Evolutionary conservation across 2,797 vertebrate genomes (phyloP).

Genomic region (Megaceryle alcyon): DNA sequence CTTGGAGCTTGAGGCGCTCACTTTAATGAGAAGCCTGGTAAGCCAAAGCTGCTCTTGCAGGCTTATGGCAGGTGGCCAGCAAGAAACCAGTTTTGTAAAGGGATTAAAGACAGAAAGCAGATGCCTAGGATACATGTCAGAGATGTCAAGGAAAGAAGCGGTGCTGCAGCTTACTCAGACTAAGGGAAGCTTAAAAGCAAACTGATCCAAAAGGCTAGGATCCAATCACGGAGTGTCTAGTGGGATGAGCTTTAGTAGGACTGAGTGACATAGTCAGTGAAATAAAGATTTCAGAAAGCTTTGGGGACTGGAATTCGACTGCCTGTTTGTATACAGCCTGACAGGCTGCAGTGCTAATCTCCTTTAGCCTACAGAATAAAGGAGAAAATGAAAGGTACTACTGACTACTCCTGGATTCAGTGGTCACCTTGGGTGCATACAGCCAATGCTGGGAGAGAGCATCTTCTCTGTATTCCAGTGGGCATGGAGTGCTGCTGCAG

Average conservation of each 20-base stretch:
- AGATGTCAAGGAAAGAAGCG: slow-evolving; percentile 23
- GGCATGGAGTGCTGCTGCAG: neutral
- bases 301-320: neutral
- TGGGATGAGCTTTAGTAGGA: neutral
- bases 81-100: slow-evolving; percentile 43
- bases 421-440: neutral
- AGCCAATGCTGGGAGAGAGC: neutral
- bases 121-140: slow-evolving; percentile 27
- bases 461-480: neutral
- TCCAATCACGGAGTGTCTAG: neutral
- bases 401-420: neutral
- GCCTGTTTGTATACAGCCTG: neutral
- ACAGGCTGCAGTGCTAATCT: neutral
- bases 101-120: slow-evolving; percentile 43
- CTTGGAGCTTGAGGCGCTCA: neutral
- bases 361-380: neutral
- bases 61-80: slow-evolving; percentile 7
- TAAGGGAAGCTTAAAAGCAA: slow-evolving; percentile 40
- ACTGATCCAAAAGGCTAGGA: slow-evolving; percentile 21
- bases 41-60: slow-evolving; percentile 4
- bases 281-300: slow-evolving; percentile 18
- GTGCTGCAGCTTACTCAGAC: neutral
- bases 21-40: slow-evolving; percentile 8
- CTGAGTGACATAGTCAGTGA: neutral
- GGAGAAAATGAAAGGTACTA: neutral